A percentile compares a stretch with the other conserved stretches of the same genome.
These are phyloP conservation scores for Darevskia mixta DNA, from an alignment of 2,797 vertebrate genomes.

Conservation along the genomic window DNA sequence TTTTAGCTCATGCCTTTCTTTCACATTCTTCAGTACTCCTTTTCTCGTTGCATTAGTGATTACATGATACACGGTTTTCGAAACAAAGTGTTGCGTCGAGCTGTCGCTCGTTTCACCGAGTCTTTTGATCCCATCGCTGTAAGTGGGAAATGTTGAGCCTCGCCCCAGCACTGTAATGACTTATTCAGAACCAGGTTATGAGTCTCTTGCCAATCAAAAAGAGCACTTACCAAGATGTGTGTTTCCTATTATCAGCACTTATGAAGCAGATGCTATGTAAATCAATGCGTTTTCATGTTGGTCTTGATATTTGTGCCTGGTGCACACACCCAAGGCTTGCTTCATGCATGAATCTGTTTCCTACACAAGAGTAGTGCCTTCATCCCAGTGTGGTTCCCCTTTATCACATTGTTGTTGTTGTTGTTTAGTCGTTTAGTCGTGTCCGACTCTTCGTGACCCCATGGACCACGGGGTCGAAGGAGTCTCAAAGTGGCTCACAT, in stretches of 20 bases:
- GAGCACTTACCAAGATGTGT: constrained; percentile 31
- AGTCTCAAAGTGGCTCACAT: no score
- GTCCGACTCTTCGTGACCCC: no score
- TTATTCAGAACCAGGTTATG: constrained; percentile 50
- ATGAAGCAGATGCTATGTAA: constrained; percentile 54
- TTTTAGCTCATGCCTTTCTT: constrained; percentile 1
- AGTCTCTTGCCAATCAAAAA: constrained; percentile 34
- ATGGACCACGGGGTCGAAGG: no score
- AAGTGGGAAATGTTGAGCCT: constrained; percentile 9
- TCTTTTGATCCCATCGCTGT: constrained; percentile 42
- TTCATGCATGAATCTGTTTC: neutral
- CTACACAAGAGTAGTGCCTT: no score
- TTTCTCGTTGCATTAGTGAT: constrained; percentile 11
- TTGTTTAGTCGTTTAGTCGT: no score
- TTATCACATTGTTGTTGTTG: no score
- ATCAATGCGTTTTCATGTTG: constrained; percentile 50
- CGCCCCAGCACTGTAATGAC: constrained; percentile 44
- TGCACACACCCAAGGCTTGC: constrained; percentile 50
- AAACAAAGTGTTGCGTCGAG: constrained; percentile 1
- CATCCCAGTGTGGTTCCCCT: no score
- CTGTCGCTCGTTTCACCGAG: constrained; percentile 17
- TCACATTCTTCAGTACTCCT: neutral
- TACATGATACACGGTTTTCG: constrained; percentile 6
- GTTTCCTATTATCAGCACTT: constrained; percentile 53
- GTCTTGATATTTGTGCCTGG: constrained; percentile 55